phyloP scores from a whole-genome alignment of 2,113 vertebrate species.

The Gobius niger region DNA sequence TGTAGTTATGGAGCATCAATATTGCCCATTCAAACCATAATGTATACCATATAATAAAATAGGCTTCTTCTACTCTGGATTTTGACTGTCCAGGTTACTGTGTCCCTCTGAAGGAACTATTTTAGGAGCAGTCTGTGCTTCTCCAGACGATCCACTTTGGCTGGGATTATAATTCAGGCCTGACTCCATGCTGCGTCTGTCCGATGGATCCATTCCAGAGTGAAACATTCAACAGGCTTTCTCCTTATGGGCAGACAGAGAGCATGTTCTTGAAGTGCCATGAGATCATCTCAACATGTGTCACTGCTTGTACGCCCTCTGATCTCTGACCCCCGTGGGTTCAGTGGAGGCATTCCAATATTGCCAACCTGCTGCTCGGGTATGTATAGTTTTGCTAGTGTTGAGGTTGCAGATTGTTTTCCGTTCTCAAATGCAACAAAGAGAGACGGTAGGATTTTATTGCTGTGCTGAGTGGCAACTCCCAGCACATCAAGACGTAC shows the following conservation, averaged over 20 bases:
- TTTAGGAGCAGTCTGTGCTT: no score
- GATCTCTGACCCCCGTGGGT: neutral
- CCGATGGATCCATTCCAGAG: slow-evolving; percentile 40
- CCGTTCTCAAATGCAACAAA: no score
- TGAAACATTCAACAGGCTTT: slow-evolving; percentile 40
- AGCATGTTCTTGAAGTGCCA: neutral
- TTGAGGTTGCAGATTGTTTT: neutral
- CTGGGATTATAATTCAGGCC: neutral
- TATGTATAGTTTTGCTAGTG: neutral
- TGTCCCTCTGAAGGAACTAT: no score
- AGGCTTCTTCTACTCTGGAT: no score
- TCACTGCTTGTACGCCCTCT: neutral
- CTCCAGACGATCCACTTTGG: neutral
- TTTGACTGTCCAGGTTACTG: no score
- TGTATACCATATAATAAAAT: no score
- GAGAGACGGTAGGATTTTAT: no score
- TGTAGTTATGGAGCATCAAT: no score
- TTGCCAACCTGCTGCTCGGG: no score
- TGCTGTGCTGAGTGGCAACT: no score
- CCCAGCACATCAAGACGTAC: no score
- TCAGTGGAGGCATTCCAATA: neutral
- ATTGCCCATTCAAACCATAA: no score
- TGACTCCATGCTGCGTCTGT: slow-evolving; percentile 13
- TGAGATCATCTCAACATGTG: slow-evolving; percentile 1
- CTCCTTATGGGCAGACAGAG: slow-evolving; percentile 24